Percentiles rank a stretch among this genome's conserved stretches.
Conservation (phyloP, 2,888 invertebrate species). For the Trissolcus japonicus region DNA sequence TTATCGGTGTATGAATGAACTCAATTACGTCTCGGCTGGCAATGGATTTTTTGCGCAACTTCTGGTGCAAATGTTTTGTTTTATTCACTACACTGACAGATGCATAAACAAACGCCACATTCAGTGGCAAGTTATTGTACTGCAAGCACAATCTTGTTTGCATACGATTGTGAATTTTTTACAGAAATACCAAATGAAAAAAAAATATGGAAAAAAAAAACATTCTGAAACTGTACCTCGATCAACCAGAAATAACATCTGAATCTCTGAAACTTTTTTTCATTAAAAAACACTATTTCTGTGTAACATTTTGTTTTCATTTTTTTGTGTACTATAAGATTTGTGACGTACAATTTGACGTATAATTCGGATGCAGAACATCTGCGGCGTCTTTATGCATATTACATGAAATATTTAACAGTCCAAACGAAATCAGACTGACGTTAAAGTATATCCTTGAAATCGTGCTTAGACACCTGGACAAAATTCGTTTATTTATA, state of each 20-base stretch:
- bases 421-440: conserved; percentile 16
- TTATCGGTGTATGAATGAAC: conserved; percentile 8
- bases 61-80: not conserved
- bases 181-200: too few relatives aligned
- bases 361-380: conserved; percentile 11
- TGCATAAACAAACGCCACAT: not conserved
- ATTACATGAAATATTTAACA: conserved; percentile 31
- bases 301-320: not conserved
- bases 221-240: too few relatives aligned
- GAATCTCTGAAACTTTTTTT: too few relatives aligned
- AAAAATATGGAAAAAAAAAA: too few relatives aligned
- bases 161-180: not conserved
- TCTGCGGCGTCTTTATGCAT: conserved; percentile 17
- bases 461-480: conserved; percentile 23
- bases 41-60: conserved; percentile 5
- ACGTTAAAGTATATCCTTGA: conserved; percentile 30
- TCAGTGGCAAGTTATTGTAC: conserved; percentile 10
- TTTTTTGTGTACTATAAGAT: conserved; percentile 22
- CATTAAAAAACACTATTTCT: too few relatives aligned
- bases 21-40: conserved; percentile 11
- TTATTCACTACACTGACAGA: conserved; percentile 4
- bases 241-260: too few relatives aligned
- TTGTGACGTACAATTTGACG: not conserved
- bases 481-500: conserved; percentile 4
- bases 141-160: conserved; percentile 5